These are phyloP conservation scores for Nomada ferruginata DNA, from an alignment of 2,888 invertebrate species.

Conservation along the genomic window DNA sequence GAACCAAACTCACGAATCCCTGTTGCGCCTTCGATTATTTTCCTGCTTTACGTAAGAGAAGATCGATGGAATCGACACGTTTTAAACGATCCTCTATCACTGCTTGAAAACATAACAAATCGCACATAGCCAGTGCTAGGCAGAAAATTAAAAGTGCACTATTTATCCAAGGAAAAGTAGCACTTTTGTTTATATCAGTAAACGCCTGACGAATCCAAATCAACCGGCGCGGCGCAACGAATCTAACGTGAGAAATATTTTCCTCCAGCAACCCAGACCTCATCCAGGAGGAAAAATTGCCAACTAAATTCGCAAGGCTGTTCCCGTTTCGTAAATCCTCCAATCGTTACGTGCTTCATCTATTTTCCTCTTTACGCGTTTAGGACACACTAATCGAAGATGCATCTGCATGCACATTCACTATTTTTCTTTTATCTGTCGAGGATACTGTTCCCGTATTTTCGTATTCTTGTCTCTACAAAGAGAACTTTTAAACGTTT, in stretches of 20 bases:
- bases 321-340: not conserved
- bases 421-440: no score
- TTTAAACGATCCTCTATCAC: not conserved
- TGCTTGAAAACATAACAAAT: no score
- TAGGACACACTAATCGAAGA: no score
- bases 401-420: no score
- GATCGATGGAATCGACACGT: not conserved
- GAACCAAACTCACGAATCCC: not conserved
- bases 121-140: not conserved
- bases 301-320: not conserved
- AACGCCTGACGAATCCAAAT: not conserved
- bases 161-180: no score
- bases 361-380: no score
- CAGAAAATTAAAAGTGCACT: not conserved
- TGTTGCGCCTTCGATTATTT: not conserved
- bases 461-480: no score
- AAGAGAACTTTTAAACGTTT: no score
- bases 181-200: no score
- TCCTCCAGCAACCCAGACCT: not conserved
- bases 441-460: no score
- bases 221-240: not conserved
- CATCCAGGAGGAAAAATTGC: slow-evolving; percentile 14
- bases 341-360: no score
- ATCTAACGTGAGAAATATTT: not conserved
- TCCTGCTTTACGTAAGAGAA: slow-evolving; percentile 2